phyloP scores from a whole-genome alignment of 2,113 vertebrate genomes.

The Ramphastos sulfuratus region DNA sequence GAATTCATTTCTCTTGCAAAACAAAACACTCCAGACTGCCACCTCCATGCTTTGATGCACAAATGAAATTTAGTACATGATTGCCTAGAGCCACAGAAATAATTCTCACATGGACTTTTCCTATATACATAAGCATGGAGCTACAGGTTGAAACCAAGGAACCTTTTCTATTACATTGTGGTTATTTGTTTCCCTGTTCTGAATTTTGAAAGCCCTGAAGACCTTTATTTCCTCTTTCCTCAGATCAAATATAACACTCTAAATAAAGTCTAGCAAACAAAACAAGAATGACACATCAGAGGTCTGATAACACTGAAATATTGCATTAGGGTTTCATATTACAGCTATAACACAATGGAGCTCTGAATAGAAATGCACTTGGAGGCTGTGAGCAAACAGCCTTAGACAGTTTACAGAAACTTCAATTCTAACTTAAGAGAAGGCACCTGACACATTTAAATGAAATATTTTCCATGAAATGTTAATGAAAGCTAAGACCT shows the following conservation, averaged over 20 bases:
- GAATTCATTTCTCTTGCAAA: background rate
- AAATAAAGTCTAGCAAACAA: background rate
- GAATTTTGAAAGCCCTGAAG: conserved; percentile 8
- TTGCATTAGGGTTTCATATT: background rate
- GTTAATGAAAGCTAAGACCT: background rate
- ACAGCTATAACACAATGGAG: background rate
- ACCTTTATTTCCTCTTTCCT: background rate
- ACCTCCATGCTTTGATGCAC: background rate
- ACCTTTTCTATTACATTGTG: background rate
- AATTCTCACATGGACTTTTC: background rate
- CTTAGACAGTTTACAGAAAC: background rate
- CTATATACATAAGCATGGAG: background rate
- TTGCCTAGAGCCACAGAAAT: background rate
- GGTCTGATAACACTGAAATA: conserved; percentile 16
- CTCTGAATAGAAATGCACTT: background rate
- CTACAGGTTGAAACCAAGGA: background rate
- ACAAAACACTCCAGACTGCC: background rate
- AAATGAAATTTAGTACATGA: background rate
- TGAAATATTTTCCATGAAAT: background rate
- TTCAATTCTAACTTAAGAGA: background rate
- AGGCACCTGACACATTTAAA: background rate
- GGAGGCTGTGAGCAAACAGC: background rate
- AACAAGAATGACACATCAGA: background rate
- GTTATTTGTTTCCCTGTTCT: background rate
- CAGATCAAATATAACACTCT: background rate